Percentiles rank a stretch among this genome's conserved stretches.
These are phyloP conservation scores for Lacerta bilineata DNA, from an alignment of 2,797 vertebrate species.

Conservation along the genomic window DNA sequence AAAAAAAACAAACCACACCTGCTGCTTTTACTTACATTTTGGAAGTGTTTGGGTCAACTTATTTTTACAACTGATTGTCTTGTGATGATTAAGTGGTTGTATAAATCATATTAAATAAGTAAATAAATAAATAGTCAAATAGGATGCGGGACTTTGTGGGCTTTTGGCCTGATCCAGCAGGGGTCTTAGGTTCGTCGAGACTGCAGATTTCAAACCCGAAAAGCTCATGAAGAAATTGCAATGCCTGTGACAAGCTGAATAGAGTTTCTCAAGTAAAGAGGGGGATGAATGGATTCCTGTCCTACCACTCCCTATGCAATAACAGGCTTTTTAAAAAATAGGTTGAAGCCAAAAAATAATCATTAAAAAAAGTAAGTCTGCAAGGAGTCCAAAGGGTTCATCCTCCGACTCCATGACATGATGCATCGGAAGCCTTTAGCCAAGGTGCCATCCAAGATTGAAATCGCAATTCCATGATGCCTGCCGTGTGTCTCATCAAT, in stretches of 20 bases:
- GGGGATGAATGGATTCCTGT: neutral
- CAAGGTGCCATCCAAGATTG: neutral
- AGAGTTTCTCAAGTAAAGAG: neutral
- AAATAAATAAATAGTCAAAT: neutral
- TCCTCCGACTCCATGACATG: neutral
- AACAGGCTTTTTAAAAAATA: neutral
- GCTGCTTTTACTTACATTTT: too few species aligned
- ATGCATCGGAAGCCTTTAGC: conserved; percentile 14
- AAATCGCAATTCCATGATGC: conserved; percentile 10
- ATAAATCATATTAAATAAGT: too few species aligned
- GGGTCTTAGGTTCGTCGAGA: neutral
- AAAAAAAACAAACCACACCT: too few species aligned
- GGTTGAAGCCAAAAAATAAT: neutral
- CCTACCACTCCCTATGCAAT: neutral
- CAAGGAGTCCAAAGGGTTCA: neutral
- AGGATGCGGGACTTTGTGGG: neutral
- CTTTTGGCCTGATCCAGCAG: neutral
- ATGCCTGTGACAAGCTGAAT: neutral
- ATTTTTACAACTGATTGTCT: too few species aligned
- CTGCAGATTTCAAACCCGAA: neutral
- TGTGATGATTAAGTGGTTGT: too few species aligned
- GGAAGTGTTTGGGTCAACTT: too few species aligned
- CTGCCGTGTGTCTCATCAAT: conserved; percentile 15
- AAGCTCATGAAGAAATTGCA: neutral
- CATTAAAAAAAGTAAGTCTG: neutral